Conservation (phyloP, 53 echinoderm and acorn worm species). For the Luidia sarsii region DNA sequence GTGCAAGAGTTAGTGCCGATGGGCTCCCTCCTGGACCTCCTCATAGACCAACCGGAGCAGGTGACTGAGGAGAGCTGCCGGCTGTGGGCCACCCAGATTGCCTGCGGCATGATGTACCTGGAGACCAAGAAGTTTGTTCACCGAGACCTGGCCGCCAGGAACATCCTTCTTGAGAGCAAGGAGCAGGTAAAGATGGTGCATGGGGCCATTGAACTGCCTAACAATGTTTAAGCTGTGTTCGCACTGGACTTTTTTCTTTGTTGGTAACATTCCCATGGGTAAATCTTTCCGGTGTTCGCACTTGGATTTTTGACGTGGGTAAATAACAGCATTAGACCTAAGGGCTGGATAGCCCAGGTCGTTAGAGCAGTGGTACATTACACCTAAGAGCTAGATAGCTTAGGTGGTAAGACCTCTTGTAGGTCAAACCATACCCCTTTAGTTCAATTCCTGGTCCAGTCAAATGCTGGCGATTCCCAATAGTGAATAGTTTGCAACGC, state of each 20-base stretch:
- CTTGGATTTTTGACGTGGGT: not conserved
- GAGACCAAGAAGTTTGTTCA: conserved; percentile 97
- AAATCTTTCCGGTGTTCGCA: not conserved
- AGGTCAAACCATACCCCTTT: too few species aligned
- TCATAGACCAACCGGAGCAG: conserved; percentile 70
- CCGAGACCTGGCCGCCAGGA: conserved; percentile 92
- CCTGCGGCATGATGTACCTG: conserved; percentile 92
- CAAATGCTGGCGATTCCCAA: too few species aligned
- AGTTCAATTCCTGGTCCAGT: too few species aligned
- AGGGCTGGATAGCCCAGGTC: too few species aligned
- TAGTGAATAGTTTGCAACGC: too few species aligned
- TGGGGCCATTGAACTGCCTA: too few species aligned
- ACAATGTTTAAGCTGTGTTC: too few species aligned
- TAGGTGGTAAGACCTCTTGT: too few species aligned
- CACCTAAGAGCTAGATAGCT: too few species aligned
- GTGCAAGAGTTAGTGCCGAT: conserved; percentile 90
- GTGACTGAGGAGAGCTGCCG: conserved; percentile 65
- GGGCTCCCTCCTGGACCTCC: conserved; percentile 83
- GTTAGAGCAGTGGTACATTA: too few species aligned
- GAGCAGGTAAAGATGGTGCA: conserved; percentile 85
- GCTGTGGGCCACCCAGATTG: conserved; percentile 94
- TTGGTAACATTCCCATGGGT: too few species aligned
- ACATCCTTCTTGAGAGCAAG: conserved; percentile 82
- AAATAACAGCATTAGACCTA: not conserved
- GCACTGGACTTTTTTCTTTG: too few species aligned